These are phyloP conservation scores for Sinocyclocheilus grahami DNA, from an alignment of 2,113 vertebrate genomes.

Conservation along the genomic window DNA sequence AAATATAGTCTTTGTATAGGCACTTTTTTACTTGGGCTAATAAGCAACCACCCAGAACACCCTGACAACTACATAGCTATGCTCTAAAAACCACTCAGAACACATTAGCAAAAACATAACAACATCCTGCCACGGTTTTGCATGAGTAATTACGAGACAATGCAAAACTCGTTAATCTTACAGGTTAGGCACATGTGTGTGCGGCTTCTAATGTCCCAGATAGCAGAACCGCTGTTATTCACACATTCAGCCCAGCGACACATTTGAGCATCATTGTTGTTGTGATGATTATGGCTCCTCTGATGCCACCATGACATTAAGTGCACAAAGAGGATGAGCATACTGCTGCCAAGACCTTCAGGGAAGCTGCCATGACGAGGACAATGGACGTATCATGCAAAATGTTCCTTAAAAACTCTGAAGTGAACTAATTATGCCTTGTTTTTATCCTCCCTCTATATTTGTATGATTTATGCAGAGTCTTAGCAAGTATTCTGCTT, in stretches of 20 bases:
- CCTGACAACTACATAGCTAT: not conserved
- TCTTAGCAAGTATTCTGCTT: slow-evolving; percentile 54
- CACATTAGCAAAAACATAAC: not conserved
- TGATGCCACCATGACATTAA: not conserved
- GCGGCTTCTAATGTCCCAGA: not conserved
- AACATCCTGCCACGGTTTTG: not conserved
- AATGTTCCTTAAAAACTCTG: slow-evolving; percentile 68
- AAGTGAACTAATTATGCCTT: slow-evolving; percentile 71
- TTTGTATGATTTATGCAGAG: slow-evolving; percentile 78
- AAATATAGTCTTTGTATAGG: not conserved
- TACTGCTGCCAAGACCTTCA: slow-evolving; percentile 42
- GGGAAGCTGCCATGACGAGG: slow-evolving; percentile 54
- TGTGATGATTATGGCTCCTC: not conserved
- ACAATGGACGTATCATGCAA: slow-evolving; percentile 70
- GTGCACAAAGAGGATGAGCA: slow-evolving; percentile 47
- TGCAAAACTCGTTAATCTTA: not conserved
- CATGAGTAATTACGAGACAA: not conserved
- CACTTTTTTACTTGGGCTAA: not conserved
- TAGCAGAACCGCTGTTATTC: not conserved
- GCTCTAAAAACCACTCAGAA: not conserved
- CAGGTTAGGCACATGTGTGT: not conserved
- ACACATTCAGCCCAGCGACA: not conserved
- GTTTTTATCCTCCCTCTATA: slow-evolving; percentile 64
- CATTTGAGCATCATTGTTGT: not conserved
- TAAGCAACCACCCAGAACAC: not conserved